Base-by-base conservation (phyloP, 2,888 invertebrate species). In the Zhengitettix transpicula region DNA sequence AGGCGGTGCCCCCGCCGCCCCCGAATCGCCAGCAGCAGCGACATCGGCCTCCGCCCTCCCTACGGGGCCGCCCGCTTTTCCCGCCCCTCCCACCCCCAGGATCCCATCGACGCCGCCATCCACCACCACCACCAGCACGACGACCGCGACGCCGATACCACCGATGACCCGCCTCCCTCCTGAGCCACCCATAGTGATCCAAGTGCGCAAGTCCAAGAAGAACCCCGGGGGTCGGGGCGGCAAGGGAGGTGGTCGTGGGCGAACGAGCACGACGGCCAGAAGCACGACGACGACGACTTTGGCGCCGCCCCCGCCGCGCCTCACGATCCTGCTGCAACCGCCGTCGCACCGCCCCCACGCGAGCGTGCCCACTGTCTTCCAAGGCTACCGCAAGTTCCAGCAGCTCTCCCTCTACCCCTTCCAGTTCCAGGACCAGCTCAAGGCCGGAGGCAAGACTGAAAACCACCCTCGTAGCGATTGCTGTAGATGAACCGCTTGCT, bases 101-200 rank as follows among this genome's bases (percentile, higher is more conserved):
- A 40, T 55, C 40, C 58, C 58, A 57, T 16, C 52, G 55, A 40
- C 40, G n/a, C 55, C 57, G 40, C 44, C 53, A 67, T 1, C 65
- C 69, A 51, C 68, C 67, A 40, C 69, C 71, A 14, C 70, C 70
- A 62, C 66, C 68, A 68, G 62, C 71, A 71, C 66, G 47, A 47
- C 47, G 47, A 47, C 47, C 14, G 47, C 47, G 47, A n/a, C n/a
- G 14, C 47, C 55, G 64, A 64, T 60, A 56, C 64, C 63, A 42
- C 58, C 52, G 59, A 64, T 15, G 28, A 68, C 58, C 58, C 64
- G 54, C 59, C 63, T 62, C 71, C 81, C 81, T 16, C 74, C 78
- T 67, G 81, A 80, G 58, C 65, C 65, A 67, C 59, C 63, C 62
- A 63, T 56, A 47, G 54, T 55, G 56, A 52, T 51, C 12, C 1